Evolutionary conservation across 2,888 invertebrate species (phyloP).

Genomic region (Acanthoscelides obtectus): DNA sequence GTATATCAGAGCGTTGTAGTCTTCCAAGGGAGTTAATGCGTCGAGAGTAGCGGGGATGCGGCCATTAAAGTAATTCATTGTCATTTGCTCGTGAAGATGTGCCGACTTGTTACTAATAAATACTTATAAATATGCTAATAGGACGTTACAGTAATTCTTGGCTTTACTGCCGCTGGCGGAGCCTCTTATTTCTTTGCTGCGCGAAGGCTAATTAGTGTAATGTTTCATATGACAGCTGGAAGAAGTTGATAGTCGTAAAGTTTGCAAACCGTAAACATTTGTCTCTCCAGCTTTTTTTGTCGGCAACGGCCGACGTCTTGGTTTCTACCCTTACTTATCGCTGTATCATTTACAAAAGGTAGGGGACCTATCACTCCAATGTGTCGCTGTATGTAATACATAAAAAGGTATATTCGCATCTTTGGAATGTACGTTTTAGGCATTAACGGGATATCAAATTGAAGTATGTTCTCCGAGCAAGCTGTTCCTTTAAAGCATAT

Average conservation of each 20-base stretch:
- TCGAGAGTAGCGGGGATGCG: not conserved
- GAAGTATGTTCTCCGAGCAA: too few relatives aligned
- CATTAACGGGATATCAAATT: too few relatives aligned
- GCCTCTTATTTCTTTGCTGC: not conserved
- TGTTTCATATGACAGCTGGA: not conserved
- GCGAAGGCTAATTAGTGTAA: not conserved
- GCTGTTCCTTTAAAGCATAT: too few relatives aligned
- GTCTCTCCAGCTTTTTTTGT: not conserved
- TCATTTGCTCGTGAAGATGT: slow-evolving; percentile 16
- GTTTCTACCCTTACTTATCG: not conserved
- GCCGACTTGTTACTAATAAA: slow-evolving; percentile 10
- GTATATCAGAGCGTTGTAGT: not conserved
- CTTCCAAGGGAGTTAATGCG: not conserved
- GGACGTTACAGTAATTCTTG: slow-evolving; percentile 11
- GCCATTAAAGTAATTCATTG: slow-evolving; percentile 1
- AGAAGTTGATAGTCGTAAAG: not conserved
- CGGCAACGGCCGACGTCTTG: not conserved
- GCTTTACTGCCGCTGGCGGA: not conserved
- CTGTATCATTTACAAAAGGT: not conserved
- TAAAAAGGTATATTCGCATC: too few relatives aligned
- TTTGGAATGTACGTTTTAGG: too few relatives aligned
- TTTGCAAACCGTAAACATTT: not conserved
- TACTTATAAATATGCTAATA: slow-evolving; percentile 30
- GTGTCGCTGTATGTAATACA: too few relatives aligned
- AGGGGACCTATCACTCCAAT: too few relatives aligned